Evolutionary conservation across 1,140 invertebrate genomes (phyloP), one percentile per base, ranked within the genome.

Genomic region (Drosophila lowei): DNA sequence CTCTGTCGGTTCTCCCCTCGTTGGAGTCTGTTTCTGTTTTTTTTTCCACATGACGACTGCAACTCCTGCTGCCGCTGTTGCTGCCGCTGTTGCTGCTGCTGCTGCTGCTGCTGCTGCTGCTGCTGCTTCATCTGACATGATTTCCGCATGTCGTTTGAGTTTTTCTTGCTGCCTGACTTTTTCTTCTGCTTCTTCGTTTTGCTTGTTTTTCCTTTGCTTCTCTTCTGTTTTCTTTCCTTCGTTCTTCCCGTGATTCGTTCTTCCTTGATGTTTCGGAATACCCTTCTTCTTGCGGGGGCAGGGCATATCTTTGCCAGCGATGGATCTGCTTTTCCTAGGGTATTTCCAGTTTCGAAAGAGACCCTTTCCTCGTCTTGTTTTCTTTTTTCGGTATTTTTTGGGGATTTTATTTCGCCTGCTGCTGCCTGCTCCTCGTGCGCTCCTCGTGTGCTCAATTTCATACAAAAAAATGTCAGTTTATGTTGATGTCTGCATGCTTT

Each of bases 121-220:
- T 84, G 64, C 73, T 86, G 81, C 81, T 70, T 86, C 81, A 85
- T 88, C 78, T 86, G 83, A 86, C 83, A 86, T 86, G 83, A 86
- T 86, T 86, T 86, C 83, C 83, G 83, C 66, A 86, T 86, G 83
- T 86, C 83, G 83, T 86, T 88, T 81, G 81, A 81, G 73, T 79
- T 74, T 75, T 75, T 75, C 56, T 60, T 60, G 49, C 70, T 71
- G 42, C 38, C 68, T 48, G 70, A 74, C 53, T 73, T 74, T 72
- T 74, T 74, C 72, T 74, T 74, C 28, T 59, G 56, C 28, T 47
- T 59, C 11, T 16, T 25, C 71, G 16, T 59, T 70, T 68, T 70
- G 46, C 67, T 71, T 74, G 54, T 65, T 75, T 66, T 79, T 71
- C 60, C 57, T 56, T 44, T 41, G 60, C 62, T 70, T 48, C 15